Percentiles rank a stretch among this genome's conserved stretches.
Evolutionary conservation across 2,888 invertebrate species (phyloP).

Genomic region (Sesia bembeciformis): DNA sequence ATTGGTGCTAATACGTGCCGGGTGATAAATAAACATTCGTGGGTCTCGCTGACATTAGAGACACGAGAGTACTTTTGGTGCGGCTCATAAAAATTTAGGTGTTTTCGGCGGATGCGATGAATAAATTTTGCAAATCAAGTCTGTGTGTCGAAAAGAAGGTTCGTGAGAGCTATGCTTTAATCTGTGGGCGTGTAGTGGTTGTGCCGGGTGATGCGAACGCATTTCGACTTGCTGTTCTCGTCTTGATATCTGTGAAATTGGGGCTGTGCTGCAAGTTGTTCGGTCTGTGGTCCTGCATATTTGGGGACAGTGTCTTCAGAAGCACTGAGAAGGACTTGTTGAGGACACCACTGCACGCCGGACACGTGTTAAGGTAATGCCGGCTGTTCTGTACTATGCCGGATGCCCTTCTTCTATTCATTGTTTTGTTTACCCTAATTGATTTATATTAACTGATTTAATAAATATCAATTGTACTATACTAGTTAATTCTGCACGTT

Average conservation of each 20-base stretch:
- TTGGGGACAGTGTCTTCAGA: constrained; percentile 19
- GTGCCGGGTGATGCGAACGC: constrained; percentile 58
- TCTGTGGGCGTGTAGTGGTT: constrained; percentile 57
- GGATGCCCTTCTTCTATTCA: too few relatives aligned
- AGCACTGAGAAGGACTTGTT: constrained; percentile 23
- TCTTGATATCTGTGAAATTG: constrained; percentile 40
- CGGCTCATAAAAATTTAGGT: constrained; percentile 59
- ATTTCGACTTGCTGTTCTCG: constrained; percentile 34
- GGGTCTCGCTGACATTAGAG: constrained; percentile 20
- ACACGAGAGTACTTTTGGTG: constrained; percentile 38
- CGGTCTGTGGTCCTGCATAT: constrained; percentile 20
- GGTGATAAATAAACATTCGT: constrained; percentile 41
- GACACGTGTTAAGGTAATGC: constrained; percentile 54
- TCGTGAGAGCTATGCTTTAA: constrained; percentile 69
- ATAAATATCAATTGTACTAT: too few relatives aligned
- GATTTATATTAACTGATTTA: too few relatives aligned
- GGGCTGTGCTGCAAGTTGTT: constrained; percentile 31
- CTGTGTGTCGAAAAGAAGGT: constrained; percentile 64
- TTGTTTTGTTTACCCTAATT: too few relatives aligned
- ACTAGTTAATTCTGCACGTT: too few relatives aligned
- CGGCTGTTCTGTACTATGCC: too few relatives aligned
- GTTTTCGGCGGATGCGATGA: constrained; percentile 72
- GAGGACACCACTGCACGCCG: constrained; percentile 26
- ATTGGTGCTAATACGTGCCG: constrained; percentile 55
- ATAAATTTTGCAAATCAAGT: constrained; percentile 71